Percentiles rank a stretch among this genome's conserved stretches.
phyloP scores from a whole-genome alignment of 2,888 invertebrate genomes.

The Noctua fimbriata region DNA sequence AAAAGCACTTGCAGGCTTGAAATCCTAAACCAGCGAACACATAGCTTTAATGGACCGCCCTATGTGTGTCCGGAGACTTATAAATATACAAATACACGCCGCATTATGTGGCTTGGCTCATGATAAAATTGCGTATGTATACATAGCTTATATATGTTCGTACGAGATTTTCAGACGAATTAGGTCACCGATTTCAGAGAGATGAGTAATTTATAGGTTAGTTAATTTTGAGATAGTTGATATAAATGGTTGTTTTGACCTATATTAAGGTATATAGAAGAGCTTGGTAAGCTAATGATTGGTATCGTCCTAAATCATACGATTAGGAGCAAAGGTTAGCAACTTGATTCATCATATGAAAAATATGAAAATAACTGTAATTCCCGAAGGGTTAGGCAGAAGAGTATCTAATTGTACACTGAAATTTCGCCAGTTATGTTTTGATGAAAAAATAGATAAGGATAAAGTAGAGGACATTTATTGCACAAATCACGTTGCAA shows the following conservation, averaged over 20 bases:
- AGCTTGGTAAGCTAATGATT: constrained; percentile 17
- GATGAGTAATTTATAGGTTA: constrained; percentile 44
- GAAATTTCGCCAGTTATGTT: not conserved
- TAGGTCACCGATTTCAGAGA: constrained; percentile 47
- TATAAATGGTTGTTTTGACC: constrained; percentile 39
- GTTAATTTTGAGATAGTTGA: constrained; percentile 41
- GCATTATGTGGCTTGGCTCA: constrained; percentile 48
- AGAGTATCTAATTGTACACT: not conserved
- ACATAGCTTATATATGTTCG: constrained; percentile 15
- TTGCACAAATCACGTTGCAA: not conserved
- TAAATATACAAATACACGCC: constrained; percentile 55
- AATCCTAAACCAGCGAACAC: constrained; percentile 66
- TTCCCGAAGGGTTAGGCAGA: not conserved
- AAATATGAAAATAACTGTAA: not conserved
- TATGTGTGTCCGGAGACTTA: constrained; percentile 65
- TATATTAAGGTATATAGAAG: constrained; percentile 11
- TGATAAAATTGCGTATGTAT: constrained; percentile 46
- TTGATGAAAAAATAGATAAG: not conserved
- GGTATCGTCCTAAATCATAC: constrained; percentile 19
- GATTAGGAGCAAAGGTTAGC: not conserved
- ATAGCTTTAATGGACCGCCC: constrained; percentile 64
- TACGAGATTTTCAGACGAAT: constrained; percentile 52
- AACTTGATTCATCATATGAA: not conserved
- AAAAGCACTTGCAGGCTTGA: constrained; percentile 71
- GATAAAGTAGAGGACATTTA: not conserved